Conservation (phyloP, 2,113 vertebrate species). For the Labeo rohita region DNA sequence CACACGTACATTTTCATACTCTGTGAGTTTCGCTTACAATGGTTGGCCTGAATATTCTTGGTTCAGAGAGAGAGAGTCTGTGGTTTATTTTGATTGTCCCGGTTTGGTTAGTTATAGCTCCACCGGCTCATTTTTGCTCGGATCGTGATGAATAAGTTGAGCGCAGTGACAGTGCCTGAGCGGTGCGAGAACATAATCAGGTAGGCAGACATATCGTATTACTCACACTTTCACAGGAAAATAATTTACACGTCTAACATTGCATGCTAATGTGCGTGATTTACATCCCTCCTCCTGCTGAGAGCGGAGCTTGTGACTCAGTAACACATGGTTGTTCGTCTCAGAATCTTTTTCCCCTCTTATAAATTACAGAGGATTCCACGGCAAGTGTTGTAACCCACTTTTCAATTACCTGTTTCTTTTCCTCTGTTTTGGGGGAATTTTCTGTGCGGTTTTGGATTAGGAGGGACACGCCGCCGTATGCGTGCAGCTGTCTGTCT, state of each 20-base stretch:
- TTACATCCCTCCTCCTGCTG: constrained; percentile 46
- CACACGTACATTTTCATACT: constrained; percentile 63
- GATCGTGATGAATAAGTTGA: constrained; percentile 44
- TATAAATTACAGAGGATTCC: constrained; percentile 26
- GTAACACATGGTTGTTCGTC: constrained; percentile 34
- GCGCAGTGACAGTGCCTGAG: constrained; percentile 18
- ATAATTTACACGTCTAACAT: constrained; percentile 38
- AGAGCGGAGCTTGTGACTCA: constrained; percentile 24
- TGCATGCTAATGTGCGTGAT: constrained; percentile 38
- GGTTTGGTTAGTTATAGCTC: constrained; percentile 26
- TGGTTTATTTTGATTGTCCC: constrained; percentile 33
- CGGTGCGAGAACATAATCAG: constrained; percentile 45
- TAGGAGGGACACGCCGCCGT: not conserved
- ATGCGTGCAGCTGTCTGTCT: not conserved
- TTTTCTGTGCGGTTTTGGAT: not conserved
- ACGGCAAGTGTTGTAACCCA: constrained; percentile 24
- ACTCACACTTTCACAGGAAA: constrained; percentile 50
- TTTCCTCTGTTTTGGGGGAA: not conserved
- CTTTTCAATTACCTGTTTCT: constrained; percentile 18
- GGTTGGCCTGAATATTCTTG: constrained; percentile 26
- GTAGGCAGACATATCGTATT: constrained; percentile 38
- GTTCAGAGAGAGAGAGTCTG: constrained; percentile 22
- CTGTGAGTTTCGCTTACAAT: constrained; percentile 13
- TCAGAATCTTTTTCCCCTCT: not conserved
- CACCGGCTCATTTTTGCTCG: not conserved